Base-by-base conservation (phyloP, 2,888 invertebrate species). In the Gymnoscelis rufifasciata region DNA sequence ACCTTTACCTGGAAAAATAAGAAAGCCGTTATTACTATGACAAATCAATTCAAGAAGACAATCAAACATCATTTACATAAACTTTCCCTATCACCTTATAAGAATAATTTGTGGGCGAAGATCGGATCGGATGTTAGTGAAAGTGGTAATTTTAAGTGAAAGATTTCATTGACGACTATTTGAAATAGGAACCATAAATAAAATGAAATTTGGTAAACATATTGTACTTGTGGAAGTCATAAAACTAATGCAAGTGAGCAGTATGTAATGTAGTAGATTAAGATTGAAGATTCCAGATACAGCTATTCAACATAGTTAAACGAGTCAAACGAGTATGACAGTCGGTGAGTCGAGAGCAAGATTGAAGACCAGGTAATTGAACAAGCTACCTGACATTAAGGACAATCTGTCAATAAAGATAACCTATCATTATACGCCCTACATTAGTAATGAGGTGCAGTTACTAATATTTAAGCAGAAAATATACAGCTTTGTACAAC, bases 1-100 rank as follows among this genome's bases (percentile, higher is more conserved):
- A 86, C 84, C 84, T 86, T 83, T 84, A 79, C 86, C 86, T 86
- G 82, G 41, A 75, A 83, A 62, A 60, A 57, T 68, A 58, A 65
- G 58, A 65, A 64, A 65, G 64, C 50, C 38, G 38, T 47, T 50
- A 49, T 68, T 61, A 62, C 55, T 51, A 47, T 19, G 19, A 6
- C 27, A 39, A 15, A 39, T 12, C 8, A 33, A 47, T 47, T 54
- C 42, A 46, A 43, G 40, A 42, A 47, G 42, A 47, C 42, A 51
- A 55, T 45, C 23, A 43, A 43, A n/a, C 30, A 54, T 45, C 56
- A 71, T 75, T 71, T 68, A 54, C 69, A 71, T 71, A 73, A 51
- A 73, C 71, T 79, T 77, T 79, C 71, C 64, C 71, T 65, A 53
- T 71, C 71, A 66, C 70, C 72, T 70, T 75, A 70, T 60, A 62